Conservation (phyloP, 1,140 invertebrate species). For the Penaeus japonicus region DNA sequence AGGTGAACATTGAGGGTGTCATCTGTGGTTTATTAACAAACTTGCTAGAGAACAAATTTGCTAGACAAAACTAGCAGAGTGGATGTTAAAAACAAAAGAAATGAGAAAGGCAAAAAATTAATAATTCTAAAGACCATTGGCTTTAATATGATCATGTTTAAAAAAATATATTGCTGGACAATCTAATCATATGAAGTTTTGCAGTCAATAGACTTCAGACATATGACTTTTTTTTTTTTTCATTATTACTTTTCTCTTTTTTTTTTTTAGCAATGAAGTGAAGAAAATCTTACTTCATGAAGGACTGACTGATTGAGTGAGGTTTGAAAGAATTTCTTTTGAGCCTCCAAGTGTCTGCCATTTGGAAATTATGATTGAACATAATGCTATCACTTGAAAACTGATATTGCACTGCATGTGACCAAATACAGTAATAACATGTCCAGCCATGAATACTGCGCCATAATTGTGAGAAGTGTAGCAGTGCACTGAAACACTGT, state of each 20-base stretch:
- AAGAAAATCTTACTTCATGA: constrained; percentile 14
- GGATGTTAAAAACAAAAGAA: background rate
- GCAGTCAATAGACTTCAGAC: constrained; percentile 26
- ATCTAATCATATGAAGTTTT: constrained; percentile 19
- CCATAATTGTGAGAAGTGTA: constrained; percentile 39
- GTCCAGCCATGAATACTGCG: constrained; percentile 42
- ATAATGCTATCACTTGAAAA: constrained; percentile 1
- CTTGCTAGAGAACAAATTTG: background rate
- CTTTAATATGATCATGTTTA: constrained; percentile 4
- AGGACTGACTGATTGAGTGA: constrained; percentile 20
- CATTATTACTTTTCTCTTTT: too few relatives aligned
- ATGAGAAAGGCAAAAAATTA: background rate
- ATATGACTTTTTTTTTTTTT: background rate
- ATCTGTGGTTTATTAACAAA: constrained; percentile 7
- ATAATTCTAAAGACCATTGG: constrained; percentile 36
- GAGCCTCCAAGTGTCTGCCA: constrained; percentile 27
- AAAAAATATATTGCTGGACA: constrained; percentile 18
- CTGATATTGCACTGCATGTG: constrained; percentile 11
- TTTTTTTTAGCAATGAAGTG: constrained; percentile 21
- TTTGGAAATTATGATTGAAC: constrained; percentile 17
- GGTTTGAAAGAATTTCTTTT: constrained; percentile 4
- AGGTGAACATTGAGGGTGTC: background rate
- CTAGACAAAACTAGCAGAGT: background rate
- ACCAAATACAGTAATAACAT: constrained; percentile 19
- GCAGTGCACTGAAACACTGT: constrained; percentile 56